Evolutionary conservation across 1,140 invertebrate species (phyloP), one percentile per base, ranked within the genome.

Genomic region (Rhyacophila brunnea): DNA sequence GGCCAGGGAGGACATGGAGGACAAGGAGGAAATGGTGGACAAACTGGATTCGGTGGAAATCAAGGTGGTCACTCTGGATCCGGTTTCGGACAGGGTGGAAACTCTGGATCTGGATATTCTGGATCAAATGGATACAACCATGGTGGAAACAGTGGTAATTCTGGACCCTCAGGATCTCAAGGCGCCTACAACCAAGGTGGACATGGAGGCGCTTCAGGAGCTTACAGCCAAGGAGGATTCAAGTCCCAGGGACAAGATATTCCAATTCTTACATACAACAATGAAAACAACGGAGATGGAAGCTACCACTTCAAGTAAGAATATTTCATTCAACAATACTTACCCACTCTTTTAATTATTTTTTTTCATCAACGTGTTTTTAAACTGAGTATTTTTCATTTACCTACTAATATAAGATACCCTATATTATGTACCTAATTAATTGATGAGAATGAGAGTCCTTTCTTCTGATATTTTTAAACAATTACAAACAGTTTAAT

Each of bases 221-320:
- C 17, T 7, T 45, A 35, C 18, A 43, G 14, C 34, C 53, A 58
- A 14, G n/a, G 17, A 32, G 17, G 52, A n/a, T 51, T 15, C 46
- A 63, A 59, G 47, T 58, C 54, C 19, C 36, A 50, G 1, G 61
- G 61, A 28, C 61, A 63, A 63, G 61, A 65, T 10, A 62, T 67
- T 20, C 66, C 66, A 11, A 67, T 67, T 44, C 36, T 67, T 3
- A 59, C 51, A 19, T 69, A 57, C 52, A 65, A 60, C 43, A 68
- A 67, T 35, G 70, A 73, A 43, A 70, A 72, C 50, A 67, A 66
- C 44, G 71, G 68, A 10, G 70, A 73, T 62, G 72, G 72, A 43
- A 67, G 58, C 42, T 74, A 71, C 57, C 50, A 35, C 28, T 71
- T 66, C 63, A 67, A 63, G 67, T 71, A 61, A 66, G 28, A 45